Evolutionary conservation across 2,797 vertebrate species (phyloP), one percentile per base, ranked within the genome.

Genomic region (Gobionotothen gibberifrons): DNA sequence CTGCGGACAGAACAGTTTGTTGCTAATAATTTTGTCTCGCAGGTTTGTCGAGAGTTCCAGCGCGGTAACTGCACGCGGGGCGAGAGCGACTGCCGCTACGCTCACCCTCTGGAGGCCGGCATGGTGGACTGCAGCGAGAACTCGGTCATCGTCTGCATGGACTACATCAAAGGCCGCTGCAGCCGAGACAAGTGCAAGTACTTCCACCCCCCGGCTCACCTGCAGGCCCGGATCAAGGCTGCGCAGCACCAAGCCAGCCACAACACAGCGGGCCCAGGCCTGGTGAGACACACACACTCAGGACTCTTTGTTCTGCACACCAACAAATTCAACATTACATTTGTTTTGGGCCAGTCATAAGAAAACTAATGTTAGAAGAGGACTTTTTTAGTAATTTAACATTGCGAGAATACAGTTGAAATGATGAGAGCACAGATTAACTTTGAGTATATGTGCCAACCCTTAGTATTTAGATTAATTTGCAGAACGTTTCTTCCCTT

Each of bases 121-220:
- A 98, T 99, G 97, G 97, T 99, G 89, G 98, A 99, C 89, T 95
- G 96, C 88, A 97, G 95, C 17, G 98, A 99, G 90, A 99, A 99
- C 89, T 98, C 97, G 0, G 98, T 99, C 89, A 98, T 97, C 21
- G 95, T 99, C 86, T 99, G 98, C 94, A 99, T 99, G 98, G 98
- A 99, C 95, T 98, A 97, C 94, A 97, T 99, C 92, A 99, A 99
- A 95, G 97, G 98, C 61, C 96, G 97, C 89, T 99, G 98, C 94
- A 95, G 94, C 87, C 91, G 98, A 78, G 98, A 99, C 95, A 99
- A 97, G 95, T 99, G 98, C 98, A 99, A 98, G 90, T 99, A 99
- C 92, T 99, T 99, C 93, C 98, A 99, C 87, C 98, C 98, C 61
- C 98, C 98, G 69, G 94, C 97, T 75, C 97, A 99, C 94, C 91